A percentile compares a stretch with the other conserved stretches of the same genome.
These are phyloP conservation scores for Aricia artaxerxes DNA, from an alignment of 2,888 invertebrate genomes.

Conservation along the genomic window DNA sequence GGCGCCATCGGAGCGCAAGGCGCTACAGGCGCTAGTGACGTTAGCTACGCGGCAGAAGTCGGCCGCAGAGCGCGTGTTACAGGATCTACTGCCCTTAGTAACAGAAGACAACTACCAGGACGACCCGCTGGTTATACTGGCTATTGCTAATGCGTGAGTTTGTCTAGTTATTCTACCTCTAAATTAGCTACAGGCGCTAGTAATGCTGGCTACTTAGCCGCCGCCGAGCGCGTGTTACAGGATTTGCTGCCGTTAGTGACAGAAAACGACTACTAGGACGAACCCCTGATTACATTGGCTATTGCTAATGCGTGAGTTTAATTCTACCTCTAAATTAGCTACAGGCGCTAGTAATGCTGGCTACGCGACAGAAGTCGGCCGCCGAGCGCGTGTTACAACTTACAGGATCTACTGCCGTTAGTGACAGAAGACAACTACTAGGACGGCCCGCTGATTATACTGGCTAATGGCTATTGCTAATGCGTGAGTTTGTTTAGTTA, in stretches of 20 bases:
- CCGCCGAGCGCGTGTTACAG: conserved; percentile 91
- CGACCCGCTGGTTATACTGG: conserved; percentile 92
- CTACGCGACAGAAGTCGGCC: conserved; percentile 90
- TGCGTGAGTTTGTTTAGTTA: conserved; percentile 63
- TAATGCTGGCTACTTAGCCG: conserved; percentile 90
- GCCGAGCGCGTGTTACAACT: conserved; percentile 88
- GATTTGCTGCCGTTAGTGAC: conserved; percentile 86
- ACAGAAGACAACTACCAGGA: conserved; percentile 87
- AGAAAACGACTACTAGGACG: conserved; percentile 86
- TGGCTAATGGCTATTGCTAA: conserved; percentile 93
- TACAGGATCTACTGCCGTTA: conserved; percentile 85
- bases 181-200: conserved; percentile 84
- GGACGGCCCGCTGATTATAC: conserved; percentile 91
- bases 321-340: conserved; percentile 54
- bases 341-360: conserved; percentile 89
- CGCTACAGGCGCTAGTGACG: conserved; percentile 90
- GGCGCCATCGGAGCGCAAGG: conserved; percentile 83
- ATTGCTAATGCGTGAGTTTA: conserved; percentile 84
- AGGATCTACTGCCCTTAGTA: conserved; percentile 84
- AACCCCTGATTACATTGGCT: conserved; percentile 92
- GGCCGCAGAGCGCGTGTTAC: conserved; percentile 91
- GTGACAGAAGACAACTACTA: conserved; percentile 86
- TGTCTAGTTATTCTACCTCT: no score
- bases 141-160: conserved; percentile 86
- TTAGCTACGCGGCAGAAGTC: conserved; percentile 91